phyloP scores from a whole-genome alignment of 1,140 invertebrate genomes.

The Pseudomyrmex sp. region DNA sequence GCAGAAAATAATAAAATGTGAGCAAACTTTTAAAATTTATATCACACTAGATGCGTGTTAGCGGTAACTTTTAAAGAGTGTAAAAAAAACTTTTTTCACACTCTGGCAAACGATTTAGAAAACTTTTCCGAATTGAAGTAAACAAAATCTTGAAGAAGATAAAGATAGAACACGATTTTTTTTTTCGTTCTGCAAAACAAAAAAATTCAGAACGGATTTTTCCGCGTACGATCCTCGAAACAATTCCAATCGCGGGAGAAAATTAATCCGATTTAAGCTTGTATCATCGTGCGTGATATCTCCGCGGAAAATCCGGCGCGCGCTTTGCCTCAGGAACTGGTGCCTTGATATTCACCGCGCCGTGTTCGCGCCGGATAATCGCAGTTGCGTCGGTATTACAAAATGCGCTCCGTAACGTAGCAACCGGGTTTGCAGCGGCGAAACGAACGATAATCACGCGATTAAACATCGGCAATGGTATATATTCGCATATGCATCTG shows the following conservation, averaged over 20 bases:
- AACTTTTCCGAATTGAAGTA: too few species aligned
- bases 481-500: slow-evolving; percentile 1
- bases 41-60: too few species aligned
- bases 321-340: neutral
- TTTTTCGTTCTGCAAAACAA: too few species aligned
- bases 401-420: slow-evolving; percentile 31
- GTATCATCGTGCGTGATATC: neutral
- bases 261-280: neutral
- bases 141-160: too few species aligned
- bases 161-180: too few species aligned
- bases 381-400: slow-evolving; percentile 11
- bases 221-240: neutral
- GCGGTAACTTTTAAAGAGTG: too few species aligned
- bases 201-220: neutral
- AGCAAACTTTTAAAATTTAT: too few species aligned
- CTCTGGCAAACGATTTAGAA: too few species aligned
- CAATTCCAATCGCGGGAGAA: slow-evolving; percentile 3
- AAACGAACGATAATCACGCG: slow-evolving; percentile 54
- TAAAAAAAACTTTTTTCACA: too few species aligned
- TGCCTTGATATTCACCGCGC: slow-evolving; percentile 20
- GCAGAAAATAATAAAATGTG: too few species aligned
- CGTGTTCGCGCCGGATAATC: neutral
- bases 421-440: slow-evolving; percentile 11
- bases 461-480: slow-evolving; percentile 34
- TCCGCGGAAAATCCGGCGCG: too few species aligned